phyloP scores from a whole-genome alignment of 92 coral and sea anemone genomes.

The Epizoanthus scotinus region DNA sequence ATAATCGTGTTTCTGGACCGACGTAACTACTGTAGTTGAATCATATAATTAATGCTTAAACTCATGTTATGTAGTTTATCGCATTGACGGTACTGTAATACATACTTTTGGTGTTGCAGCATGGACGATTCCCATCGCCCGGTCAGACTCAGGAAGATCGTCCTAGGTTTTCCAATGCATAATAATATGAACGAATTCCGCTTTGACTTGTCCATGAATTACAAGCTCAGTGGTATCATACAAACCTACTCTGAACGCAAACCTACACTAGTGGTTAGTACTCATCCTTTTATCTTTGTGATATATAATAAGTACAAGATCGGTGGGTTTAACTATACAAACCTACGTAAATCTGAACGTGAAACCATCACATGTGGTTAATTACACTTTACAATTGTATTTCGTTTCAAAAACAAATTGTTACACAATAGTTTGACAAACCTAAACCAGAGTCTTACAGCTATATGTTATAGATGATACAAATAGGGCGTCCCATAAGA shows the following conservation, averaged over 20 bases:
- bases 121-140: slow-evolving; percentile 97
- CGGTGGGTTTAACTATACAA: too few species aligned
- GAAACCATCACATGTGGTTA: too few species aligned
- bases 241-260: slow-evolving; percentile 89
- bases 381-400: too few species aligned
- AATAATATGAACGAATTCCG: slow-evolving; percentile 80
- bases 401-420: too few species aligned
- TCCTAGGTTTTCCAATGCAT: slow-evolving; percentile 86
- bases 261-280: slow-evolving; percentile 94
- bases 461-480: too few species aligned
- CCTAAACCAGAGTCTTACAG: too few species aligned
- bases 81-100: not conserved
- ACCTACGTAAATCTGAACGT: too few species aligned
- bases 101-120: slow-evolving; percentile 50
- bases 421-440: too few species aligned
- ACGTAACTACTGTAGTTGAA: not conserved
- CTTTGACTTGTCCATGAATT: slow-evolving; percentile 90
- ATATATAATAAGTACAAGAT: not conserved
- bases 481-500: too few species aligned
- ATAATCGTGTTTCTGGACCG: not conserved
- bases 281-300: not conserved
- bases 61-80: too few species aligned
- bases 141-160: slow-evolving; percentile 90
- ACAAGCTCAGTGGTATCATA: slow-evolving; percentile 90
- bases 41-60: not conserved